Conservation (phyloP, 2,888 invertebrate genomes). For the Sisyra terminalis region DNA sequence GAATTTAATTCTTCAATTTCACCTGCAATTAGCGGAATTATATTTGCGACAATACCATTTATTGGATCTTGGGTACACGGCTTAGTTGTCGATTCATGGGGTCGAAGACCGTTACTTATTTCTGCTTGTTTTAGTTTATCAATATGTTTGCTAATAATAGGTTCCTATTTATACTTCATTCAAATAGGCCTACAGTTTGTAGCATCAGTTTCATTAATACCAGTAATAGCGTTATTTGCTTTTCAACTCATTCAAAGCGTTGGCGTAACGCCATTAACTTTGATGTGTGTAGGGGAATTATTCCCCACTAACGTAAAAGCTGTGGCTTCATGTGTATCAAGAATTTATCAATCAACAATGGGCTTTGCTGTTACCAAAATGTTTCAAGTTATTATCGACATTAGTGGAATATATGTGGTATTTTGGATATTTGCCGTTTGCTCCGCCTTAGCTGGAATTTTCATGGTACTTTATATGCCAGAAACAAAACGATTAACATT, state of each 20-base stretch:
- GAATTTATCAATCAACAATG: constrained; percentile 31
- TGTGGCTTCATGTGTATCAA: constrained; percentile 33
- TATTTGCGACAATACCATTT: constrained; percentile 34
- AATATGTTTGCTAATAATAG: constrained; percentile 25
- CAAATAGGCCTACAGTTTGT: constrained; percentile 22
- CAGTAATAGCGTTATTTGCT: constrained; percentile 27
- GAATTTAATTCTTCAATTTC: constrained; percentile 25
- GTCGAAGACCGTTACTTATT: constrained; percentile 34
- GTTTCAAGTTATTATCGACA: constrained; percentile 26
- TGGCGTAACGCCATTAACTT: constrained; percentile 33
- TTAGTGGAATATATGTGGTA: constrained; percentile 27
- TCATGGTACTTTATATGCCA: constrained; percentile 27
- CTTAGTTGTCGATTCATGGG: constrained; percentile 36
- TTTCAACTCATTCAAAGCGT: constrained; percentile 32
- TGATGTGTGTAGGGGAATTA: constrained; percentile 33
- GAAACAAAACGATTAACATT: constrained; percentile 25
- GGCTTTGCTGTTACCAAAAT: constrained; percentile 30
- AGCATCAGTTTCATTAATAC: constrained; percentile 24
- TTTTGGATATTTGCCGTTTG: constrained; percentile 28
- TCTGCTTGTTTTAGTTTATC: constrained; percentile 29
- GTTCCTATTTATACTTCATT: constrained; percentile 29
- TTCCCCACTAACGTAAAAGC: constrained; percentile 38
- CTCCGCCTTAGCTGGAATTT: constrained; percentile 24
- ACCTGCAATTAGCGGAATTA: constrained; percentile 20
- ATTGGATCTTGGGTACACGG: constrained; percentile 37